Base-by-base conservation (phyloP, 1,140 invertebrate species). In the Campoletis sonorensis region DNA sequence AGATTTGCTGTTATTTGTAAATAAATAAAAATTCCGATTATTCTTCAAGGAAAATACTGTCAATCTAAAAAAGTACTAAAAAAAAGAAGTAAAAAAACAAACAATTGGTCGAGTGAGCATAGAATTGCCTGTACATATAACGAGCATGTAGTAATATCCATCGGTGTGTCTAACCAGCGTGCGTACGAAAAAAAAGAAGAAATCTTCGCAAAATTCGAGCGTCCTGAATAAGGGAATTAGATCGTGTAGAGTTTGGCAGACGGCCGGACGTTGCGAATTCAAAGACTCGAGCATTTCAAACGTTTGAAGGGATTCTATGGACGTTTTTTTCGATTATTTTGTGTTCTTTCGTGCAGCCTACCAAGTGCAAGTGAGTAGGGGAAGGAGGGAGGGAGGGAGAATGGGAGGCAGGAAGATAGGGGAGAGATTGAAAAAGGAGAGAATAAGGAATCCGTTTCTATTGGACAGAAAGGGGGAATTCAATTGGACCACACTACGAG, bases 401-500 rank as follows among this genome's bases (percentile, higher is more conserved):
- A n/a, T n/a, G n/a, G 45, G 49, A 45, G 11, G 40, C 23, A 67
- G 7, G 23, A 67, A 70, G 67, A 33, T 15, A 18, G 30, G 18
- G 18, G 10, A 33, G 16, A 70, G 30, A 64, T 27, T 13, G 67
- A 70, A 18, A 30, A 21, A 33, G 15, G 33, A 16, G 30, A n/a
- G 16, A 33, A 68, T 26, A 51, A 61, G 27, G 54, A 51, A 23
- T 77, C 15, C 8, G 23, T 40, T 77, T 10, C 13, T n/a, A 27
- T 37, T 16, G 30, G 54, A 8, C 5, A n/a, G 54, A 18, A 33
- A 70, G 67, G 27, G 67, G 27, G n/a, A 15, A 61, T 61, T 77
- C 73, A 77, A 77, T 77, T 77, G 73, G 73, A 77, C 73, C 73
- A 77, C 73, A 77, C 73, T 77, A 51, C 73, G 73, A 77, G 73